These are phyloP conservation scores for Alces alces DNA, from an alignment of 2,113 vertebrate genomes.

Conservation along the genomic window DNA sequence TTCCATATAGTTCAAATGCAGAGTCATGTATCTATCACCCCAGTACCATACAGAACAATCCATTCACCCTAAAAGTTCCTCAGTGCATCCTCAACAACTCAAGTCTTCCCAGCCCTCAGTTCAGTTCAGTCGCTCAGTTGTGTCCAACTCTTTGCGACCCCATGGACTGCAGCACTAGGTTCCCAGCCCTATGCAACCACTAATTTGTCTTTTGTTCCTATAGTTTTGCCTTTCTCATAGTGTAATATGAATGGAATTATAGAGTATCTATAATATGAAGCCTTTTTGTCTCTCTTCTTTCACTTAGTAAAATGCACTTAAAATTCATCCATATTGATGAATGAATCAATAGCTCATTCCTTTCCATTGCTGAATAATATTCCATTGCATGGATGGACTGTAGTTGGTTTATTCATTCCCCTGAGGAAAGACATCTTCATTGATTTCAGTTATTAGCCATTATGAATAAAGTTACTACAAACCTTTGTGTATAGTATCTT, in stretches of 20 bases:
- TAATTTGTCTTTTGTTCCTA: not conserved
- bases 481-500: not conserved
- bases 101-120: not conserved
- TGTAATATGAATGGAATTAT: not conserved
- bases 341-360: not conserved
- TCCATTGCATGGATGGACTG: not conserved
- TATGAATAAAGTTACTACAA: not conserved
- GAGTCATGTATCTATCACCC: not conserved
- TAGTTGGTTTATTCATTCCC: not conserved
- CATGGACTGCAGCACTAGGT: not conserved
- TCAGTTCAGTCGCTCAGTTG: not conserved
- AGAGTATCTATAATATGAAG: not conserved
- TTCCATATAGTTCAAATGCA: not conserved
- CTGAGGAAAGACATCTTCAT: not conserved
- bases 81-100: not conserved
- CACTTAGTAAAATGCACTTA: not conserved
- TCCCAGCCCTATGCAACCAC: not conserved
- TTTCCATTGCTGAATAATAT: not conserved
- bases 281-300: not conserved
- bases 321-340: not conserved
- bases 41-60: not conserved
- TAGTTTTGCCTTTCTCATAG: not conserved
- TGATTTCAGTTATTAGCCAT: not conserved
- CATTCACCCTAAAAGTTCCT: not conserved
- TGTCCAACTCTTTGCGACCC: not conserved